Base-by-base conservation (phyloP, 2,888 invertebrate genomes). In the Cerceris ruficornis region DNA sequence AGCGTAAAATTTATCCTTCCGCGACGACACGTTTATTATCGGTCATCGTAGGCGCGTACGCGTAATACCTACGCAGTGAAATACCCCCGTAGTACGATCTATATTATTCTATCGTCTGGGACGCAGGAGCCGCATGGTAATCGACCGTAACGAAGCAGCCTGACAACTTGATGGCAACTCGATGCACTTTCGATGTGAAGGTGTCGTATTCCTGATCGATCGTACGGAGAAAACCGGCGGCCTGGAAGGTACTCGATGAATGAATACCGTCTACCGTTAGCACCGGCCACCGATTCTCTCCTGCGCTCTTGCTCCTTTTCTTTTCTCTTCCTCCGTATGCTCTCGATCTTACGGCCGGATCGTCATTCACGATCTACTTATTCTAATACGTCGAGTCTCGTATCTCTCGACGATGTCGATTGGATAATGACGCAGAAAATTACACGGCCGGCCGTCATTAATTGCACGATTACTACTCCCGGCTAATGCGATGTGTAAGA, bases 71-170 rank as follows among this genome's bases (percentile, higher is more conserved):
- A 39, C 39, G 14, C 8, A 28, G 49, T n/a, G 15, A 17, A 57
- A 49, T 58, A 57, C 11, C 52, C 52, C 39, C 39, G 42, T 60
- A 49, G 41, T 55, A 57, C 15, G 52, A 71, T 82, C 57, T 70
- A 72, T 64, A 65, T 71, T 81, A 61, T 59, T 76, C 52, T 77
- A 61, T 69, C 52, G 17, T 43, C 17, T 46, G 46, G 59, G 54
- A 28, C 43, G 49, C 57, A 49, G 61, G 66, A 42, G 59, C 66
- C 46, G 62, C 57, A 70, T 66, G 69, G 68, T 76, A 76, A 85
- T 85, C 60, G 79, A 84, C 49, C 79, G 73, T 75, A 81, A 85
- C 69, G 72, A 68, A 78, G 67, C 76, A 55, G 69, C 46, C 68
- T 59, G 75, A 81, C 78, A 71, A 72, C 60, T 74, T 65, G 75